Evolutionary conservation across 2,113 vertebrate species (phyloP).

Genomic region (Prietella phreatophila): DNA sequence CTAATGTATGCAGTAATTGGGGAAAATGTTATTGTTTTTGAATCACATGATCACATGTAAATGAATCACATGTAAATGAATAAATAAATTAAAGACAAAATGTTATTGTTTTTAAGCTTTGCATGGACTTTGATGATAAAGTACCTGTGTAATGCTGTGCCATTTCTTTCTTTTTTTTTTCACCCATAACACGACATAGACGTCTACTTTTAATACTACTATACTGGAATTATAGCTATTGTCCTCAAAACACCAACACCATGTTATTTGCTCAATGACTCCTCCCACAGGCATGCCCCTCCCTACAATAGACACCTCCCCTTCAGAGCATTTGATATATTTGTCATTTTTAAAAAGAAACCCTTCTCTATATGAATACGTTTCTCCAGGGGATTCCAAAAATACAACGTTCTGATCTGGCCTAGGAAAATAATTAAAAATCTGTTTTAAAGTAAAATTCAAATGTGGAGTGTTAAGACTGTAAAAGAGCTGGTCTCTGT

Average conservation of each 20-base stretch:
- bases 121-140: not conserved
- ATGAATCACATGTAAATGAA: no score
- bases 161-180: no score
- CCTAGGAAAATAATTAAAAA: not conserved
- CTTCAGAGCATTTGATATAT: not conserved
- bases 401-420: not conserved
- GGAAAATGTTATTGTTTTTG: not conserved
- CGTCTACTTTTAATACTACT: not conserved
- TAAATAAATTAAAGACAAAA: no score
- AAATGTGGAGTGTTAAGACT: not conserved
- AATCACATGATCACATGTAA: no score
- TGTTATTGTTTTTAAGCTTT: not conserved
- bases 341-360: not conserved
- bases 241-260: not conserved
- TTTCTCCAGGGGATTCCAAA: not conserved
- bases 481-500: not conserved
- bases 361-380: not conserved
- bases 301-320: not conserved
- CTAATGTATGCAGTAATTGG: no score
- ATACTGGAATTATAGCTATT: not conserved
- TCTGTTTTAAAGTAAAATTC: not conserved
- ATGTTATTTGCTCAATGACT: not conserved
- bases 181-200: not conserved
- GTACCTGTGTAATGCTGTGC: not conserved
- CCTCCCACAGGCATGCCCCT: constrained; percentile 14